Evolutionary conservation across 2,888 invertebrate genomes (phyloP).

Genomic region (Silvanus unidentatus): DNA sequence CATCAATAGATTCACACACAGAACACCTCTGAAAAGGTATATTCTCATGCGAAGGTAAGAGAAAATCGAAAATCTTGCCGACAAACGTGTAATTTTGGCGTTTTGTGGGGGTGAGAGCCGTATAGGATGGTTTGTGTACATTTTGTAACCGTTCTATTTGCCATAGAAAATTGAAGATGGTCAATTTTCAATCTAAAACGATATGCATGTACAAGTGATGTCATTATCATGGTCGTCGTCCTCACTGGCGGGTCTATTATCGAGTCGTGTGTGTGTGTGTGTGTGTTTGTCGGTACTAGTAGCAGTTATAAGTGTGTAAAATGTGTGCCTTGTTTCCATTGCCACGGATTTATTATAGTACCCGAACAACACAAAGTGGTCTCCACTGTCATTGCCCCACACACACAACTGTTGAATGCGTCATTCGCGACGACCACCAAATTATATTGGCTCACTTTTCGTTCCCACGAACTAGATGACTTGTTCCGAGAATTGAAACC

Average conservation of each 20-base stretch:
- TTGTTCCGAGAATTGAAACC: conserved; percentile 29
- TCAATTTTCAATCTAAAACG: too few relatives aligned
- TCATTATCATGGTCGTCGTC: conserved; percentile 27
- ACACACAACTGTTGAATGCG: conserved; percentile 1
- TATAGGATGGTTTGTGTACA: too few relatives aligned
- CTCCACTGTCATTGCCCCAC: conserved; percentile 33
- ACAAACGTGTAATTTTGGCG: too few relatives aligned
- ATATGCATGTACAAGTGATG: conserved; percentile 32
- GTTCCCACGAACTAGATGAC: conserved; percentile 27
- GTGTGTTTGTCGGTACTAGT: background rate
- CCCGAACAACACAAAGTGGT: background rate
- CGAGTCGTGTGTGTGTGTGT: conserved; percentile 12
- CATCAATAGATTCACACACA: too few relatives aligned
- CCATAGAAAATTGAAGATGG: too few relatives aligned
- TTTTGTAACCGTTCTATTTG: too few relatives aligned
- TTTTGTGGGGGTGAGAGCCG: too few relatives aligned
- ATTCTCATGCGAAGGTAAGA: too few relatives aligned
- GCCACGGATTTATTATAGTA: conserved; percentile 26
- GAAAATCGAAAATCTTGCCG: too few relatives aligned
- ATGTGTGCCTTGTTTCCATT: conserved; percentile 26
- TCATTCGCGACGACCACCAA: conserved; percentile 28
- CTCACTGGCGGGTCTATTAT: conserved; percentile 11
- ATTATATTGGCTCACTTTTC: conserved; percentile 10
- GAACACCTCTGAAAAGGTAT: too few relatives aligned
- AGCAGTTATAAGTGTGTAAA: background rate